These are phyloP conservation scores for Musca vetustissima DNA, from an alignment of 1,140 invertebrate species.

Conservation along the genomic window DNA sequence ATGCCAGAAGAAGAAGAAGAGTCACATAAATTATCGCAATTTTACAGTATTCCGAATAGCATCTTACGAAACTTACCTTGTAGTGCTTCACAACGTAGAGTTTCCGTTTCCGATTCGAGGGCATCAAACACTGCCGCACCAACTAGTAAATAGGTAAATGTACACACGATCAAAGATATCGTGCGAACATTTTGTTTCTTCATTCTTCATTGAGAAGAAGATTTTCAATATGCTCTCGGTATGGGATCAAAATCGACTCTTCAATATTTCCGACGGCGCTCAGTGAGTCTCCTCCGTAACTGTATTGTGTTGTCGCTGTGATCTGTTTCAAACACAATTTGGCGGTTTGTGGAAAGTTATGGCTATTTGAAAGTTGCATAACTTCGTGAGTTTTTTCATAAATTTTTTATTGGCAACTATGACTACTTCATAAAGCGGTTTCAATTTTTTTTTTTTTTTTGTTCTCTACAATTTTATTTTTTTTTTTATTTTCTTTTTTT, in stretches of 20 bases:
- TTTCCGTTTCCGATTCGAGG: constrained; percentile 92
- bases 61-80: constrained; percentile 68
- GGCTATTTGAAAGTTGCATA: constrained; percentile 4
- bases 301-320: too few species aligned
- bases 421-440: too few species aligned
- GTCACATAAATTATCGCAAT: too few species aligned
- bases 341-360: too few species aligned
- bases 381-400: background rate
- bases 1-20: too few species aligned
- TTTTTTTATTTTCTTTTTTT: background rate
- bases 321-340: constrained; percentile 3
- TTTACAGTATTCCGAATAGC: too few species aligned
- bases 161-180: constrained; percentile 96
- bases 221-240: constrained; percentile 32
- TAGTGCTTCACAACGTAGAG: constrained; percentile 80
- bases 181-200: constrained; percentile 99
- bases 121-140: constrained; percentile 99
- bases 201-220: constrained; percentile 65
- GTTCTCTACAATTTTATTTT: background rate
- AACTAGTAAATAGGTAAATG: constrained; percentile 96
- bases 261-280: too few species aligned
- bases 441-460: background rate
- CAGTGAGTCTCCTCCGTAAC: too few species aligned
- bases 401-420: too few species aligned
- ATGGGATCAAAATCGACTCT: background rate